Base-by-base conservation (phyloP, 2,113 vertebrate species). In the Saguinus midas region DNA sequence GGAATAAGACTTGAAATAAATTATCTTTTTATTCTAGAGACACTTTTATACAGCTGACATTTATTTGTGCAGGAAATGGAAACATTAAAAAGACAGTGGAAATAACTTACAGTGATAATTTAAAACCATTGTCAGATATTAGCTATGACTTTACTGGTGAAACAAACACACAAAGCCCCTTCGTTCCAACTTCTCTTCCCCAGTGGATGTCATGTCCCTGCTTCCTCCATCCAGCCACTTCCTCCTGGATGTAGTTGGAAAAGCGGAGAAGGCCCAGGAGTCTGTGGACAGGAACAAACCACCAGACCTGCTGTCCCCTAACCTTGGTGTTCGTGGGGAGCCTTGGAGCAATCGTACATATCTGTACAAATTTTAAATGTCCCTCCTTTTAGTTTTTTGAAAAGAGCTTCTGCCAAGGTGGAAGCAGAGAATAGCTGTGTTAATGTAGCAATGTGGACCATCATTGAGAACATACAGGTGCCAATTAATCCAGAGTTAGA, bases 31-130 rank as follows among this genome's bases (percentile, higher is more conserved):
- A 83, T 85, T 95, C 75, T 78, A 25, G 72, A 95, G 57, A 58
- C 52, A 27, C 79, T 82, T 94, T 91, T 86, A 87, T 87, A n/a
- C 83, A 82, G 68, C 43, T 66, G 55, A 40, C 6, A 16, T 91
- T 94, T 61, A 43, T 93, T 94, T 86, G 64, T 93, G 93, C 75
- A 95, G 48, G 81, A 70, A 91, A 72, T 84, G 66, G 73, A 96
- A 73, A 84, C n/a, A 73, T 91, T 73, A 73, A 85, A 90, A 91
- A 64, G 93, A 88, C 58, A 96, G 75, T 78, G 43, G 43, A 35
- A 84, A 40, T 86, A 64, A 80, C 55, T 84, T 87, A 27, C 35
- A 8, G 61, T 82, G 91, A 75, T 79, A 5, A 78, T 80, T 66
- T 92, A 84, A 82, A 79, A 79, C 87, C 78, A 16, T 68, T 66